These are phyloP conservation scores for Hydrotaea diabolus DNA, from an alignment of 2,888 invertebrate species.

Conservation along the genomic window DNA sequence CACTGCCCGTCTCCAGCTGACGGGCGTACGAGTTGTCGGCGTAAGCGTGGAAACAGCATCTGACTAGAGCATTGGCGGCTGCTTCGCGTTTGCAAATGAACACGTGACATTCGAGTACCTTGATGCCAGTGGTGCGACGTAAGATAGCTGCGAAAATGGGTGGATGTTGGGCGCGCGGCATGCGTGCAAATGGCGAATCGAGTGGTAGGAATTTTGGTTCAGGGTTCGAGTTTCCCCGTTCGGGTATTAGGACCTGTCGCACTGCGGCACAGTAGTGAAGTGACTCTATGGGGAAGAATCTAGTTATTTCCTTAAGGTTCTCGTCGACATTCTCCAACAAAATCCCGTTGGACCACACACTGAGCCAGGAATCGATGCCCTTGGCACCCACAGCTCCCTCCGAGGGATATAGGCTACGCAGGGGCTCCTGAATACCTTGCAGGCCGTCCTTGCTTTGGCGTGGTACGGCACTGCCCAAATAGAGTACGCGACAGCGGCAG, in stretches of 20 bases:
- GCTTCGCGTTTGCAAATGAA: slow-evolving; percentile 98
- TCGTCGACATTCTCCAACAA: slow-evolving; percentile 97
- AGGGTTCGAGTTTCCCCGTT: slow-evolving; percentile 84
- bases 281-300: slow-evolving; percentile 97
- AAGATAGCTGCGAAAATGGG: slow-evolving; percentile 98
- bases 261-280: slow-evolving; percentile 98
- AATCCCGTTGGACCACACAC: slow-evolving; percentile 98
- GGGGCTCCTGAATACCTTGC: slow-evolving; percentile 97
- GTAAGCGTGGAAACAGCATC: slow-evolving; percentile 98
- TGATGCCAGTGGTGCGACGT: slow-evolving; percentile 96
- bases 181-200: slow-evolving; percentile 96
- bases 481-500: slow-evolving; percentile 97
- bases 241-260: slow-evolving; percentile 89
- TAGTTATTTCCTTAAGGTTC: slow-evolving; percentile 94
- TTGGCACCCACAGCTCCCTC: slow-evolving; percentile 93
- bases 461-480: slow-evolving; percentile 97
- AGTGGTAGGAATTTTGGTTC: slow-evolving; percentile 95
- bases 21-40: slow-evolving; percentile 97
- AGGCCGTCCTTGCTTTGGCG: slow-evolving; percentile 98
- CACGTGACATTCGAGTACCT: slow-evolving; percentile 98
- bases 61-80: slow-evolving; percentile 97
- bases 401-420: slow-evolving; percentile 97
- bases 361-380: slow-evolving; percentile 97
- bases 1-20: slow-evolving; percentile 86
- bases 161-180: slow-evolving; percentile 95